Percentiles rank a stretch among this genome's conserved stretches.
These are phyloP conservation scores for Dryobota labecula DNA, from an alignment of 2,888 invertebrate species.

Conservation along the genomic window DNA sequence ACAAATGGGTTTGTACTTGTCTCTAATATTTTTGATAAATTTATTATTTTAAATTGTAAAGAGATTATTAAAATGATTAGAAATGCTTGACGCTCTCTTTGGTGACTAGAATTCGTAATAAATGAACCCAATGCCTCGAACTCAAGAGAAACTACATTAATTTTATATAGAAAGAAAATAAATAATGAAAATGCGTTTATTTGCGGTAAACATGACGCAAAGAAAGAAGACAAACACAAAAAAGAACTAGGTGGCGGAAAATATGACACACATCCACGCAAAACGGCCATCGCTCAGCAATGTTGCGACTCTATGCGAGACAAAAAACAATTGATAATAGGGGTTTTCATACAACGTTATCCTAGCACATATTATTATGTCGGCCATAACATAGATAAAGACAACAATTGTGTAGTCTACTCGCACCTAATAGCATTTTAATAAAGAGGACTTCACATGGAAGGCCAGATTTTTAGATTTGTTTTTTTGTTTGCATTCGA, in stretches of 20 bases:
- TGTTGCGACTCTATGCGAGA: no score
- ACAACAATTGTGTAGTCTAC: conserved; percentile 27
- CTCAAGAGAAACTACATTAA: neutral
- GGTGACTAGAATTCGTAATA: neutral
- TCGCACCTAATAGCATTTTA: conserved; percentile 60
- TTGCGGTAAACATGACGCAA: no score
- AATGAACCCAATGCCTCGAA: neutral
- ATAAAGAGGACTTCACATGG: conserved; percentile 19
- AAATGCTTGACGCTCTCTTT: conserved; percentile 27
- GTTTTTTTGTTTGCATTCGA: conserved; percentile 45
- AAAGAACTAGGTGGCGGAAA: no score
- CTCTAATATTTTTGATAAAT: neutral
- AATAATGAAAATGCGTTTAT: no score
- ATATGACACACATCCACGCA: no score
- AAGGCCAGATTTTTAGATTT: conserved; percentile 47
- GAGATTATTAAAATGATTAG: conserved; percentile 24
- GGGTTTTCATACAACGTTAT: conserved; percentile 42
- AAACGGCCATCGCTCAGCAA: no score
- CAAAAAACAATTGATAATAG: neutral
- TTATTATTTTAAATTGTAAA: neutral
- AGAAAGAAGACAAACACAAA: no score
- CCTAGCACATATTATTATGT: conserved; percentile 9
- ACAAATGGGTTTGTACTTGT: neutral
- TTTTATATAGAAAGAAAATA: neutral
- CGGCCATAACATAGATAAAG: conserved; percentile 20